Evolutionary conservation across 2,797 vertebrate genomes (phyloP).

Genomic region (Sebastes taczanowskii): DNA sequence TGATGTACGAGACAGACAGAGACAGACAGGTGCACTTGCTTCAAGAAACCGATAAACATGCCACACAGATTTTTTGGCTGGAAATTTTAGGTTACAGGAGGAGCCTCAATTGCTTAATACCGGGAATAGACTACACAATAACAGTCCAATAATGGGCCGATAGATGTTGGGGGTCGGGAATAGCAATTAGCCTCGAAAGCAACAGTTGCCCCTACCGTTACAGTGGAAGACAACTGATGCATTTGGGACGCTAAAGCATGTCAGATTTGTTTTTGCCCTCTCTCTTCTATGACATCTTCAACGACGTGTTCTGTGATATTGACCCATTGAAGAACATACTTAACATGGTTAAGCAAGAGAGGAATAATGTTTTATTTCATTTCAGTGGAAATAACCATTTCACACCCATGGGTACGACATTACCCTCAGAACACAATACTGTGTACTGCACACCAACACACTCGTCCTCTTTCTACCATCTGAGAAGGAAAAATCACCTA

Average conservation of each 20-base stretch:
- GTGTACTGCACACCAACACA: neutral
- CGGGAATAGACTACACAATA: neutral
- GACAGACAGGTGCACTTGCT: neutral
- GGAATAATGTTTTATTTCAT: neutral
- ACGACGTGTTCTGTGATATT: neutral
- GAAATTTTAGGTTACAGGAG: neutral
- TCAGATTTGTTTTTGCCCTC: neutral
- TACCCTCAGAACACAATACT: neutral
- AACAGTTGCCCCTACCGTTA: neutral
- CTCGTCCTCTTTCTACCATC: neutral
- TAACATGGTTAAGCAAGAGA: neutral
- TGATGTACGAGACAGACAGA: neutral
- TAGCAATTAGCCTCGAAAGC: neutral
- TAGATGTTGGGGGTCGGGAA: no score
- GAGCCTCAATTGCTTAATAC: neutral
- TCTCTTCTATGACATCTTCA: no score
- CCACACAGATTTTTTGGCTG: neutral
- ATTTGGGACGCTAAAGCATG: neutral
- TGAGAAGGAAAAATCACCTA: neutral
- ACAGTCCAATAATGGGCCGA: neutral
- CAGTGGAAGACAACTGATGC: neutral
- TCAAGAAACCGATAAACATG: neutral
- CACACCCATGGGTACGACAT: rapidly evolving
- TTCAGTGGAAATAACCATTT: neutral
- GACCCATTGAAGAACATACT: neutral